These are phyloP conservation scores for Turdus rufiventris DNA, from an alignment of 2,113 vertebrate genomes.

Conservation along the genomic window DNA sequence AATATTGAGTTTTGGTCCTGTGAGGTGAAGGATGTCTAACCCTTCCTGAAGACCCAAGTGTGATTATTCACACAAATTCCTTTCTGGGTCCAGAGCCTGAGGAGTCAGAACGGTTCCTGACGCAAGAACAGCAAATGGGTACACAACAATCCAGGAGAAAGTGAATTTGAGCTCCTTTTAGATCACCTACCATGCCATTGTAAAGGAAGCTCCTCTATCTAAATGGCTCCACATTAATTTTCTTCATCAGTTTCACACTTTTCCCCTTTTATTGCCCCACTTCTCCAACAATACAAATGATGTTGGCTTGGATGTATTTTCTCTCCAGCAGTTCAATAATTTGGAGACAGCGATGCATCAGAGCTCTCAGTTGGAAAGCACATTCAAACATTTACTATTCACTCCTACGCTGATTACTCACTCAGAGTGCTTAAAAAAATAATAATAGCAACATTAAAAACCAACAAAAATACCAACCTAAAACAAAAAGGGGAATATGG, in stretches of 20 bases:
- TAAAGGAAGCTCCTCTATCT: background rate
- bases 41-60: background rate
- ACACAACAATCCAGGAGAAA: background rate
- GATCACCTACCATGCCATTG: background rate
- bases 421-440: constrained; percentile 59
- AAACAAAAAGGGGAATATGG: constrained; percentile 32
- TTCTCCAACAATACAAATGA: constrained; percentile 49
- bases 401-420: constrained; percentile 70
- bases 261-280: background rate
- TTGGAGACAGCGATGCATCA: constrained; percentile 68
- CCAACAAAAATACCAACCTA: constrained; percentile 48
- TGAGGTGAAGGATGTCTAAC: background rate
- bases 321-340: constrained; percentile 71
- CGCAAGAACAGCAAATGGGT: background rate
- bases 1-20: background rate
- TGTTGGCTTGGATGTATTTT: constrained; percentile 56
- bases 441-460: constrained; percentile 65
- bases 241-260: constrained; percentile 34
- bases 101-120: background rate
- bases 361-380: constrained; percentile 67
- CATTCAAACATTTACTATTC: constrained; percentile 69
- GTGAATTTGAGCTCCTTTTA: background rate
- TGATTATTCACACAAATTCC: background rate
- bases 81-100: background rate
- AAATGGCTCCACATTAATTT: constrained; percentile 38